A percentile compares a stretch with the other conserved stretches of the same genome.
Conservation (phyloP, 1,140 invertebrate species). For the Calliphora vicina region DNA sequence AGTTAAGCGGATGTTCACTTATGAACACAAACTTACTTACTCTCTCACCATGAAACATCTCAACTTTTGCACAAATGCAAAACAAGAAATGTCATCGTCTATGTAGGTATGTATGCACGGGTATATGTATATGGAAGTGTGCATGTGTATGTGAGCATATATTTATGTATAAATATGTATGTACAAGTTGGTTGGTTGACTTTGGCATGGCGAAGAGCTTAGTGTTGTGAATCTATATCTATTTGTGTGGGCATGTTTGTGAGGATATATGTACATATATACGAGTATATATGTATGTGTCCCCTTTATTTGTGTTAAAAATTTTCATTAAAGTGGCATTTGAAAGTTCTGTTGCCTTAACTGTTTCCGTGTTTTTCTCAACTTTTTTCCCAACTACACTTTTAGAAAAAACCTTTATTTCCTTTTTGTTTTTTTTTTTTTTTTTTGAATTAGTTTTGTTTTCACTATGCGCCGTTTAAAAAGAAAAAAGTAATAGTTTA, state of each 20-base stretch:
- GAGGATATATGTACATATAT: neutral
- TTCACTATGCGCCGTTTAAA: slow-evolving; percentile 19
- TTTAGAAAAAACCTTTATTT: neutral
- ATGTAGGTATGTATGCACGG: neutral
- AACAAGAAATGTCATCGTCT: slow-evolving; percentile 31
- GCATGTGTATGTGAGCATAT: neutral
- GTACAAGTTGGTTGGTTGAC: no score
- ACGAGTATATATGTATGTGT: neutral
- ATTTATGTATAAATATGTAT: neutral
- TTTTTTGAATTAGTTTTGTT: neutral
- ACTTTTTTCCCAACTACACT: neutral
- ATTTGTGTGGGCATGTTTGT: neutral
- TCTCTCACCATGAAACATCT: slow-evolving; percentile 9
- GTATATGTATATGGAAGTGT: neutral
- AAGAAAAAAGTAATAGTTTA: slow-evolving; percentile 19
- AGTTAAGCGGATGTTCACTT: slow-evolving; percentile 27
- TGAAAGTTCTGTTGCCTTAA: slow-evolving; percentile 34
- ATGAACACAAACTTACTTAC: slow-evolving; percentile 6
- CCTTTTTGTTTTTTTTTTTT: neutral
- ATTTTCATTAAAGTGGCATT: slow-evolving; percentile 34
- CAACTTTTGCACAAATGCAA: slow-evolving; percentile 26
- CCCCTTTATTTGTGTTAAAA: slow-evolving; percentile 22
- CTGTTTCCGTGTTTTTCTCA: slow-evolving; percentile 28
- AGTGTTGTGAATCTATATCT: neutral
- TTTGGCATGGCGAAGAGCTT: neutral